A percentile compares a stretch with the other conserved stretches of the same genome.
Conservation (phyloP, 2,797 vertebrate species). For the Malurus leucopterus region DNA sequence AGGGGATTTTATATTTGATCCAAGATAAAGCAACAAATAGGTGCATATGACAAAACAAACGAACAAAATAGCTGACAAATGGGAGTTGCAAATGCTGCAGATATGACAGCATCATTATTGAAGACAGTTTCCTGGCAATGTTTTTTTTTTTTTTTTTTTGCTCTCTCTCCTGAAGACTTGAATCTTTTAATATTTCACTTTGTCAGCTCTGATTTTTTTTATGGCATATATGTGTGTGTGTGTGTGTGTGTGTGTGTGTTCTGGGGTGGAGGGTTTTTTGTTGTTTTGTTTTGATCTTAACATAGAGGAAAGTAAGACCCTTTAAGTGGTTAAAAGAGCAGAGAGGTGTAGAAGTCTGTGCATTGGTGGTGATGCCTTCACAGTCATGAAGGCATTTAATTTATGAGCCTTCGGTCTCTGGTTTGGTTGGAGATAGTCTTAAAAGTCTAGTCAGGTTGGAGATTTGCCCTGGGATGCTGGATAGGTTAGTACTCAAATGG, state of each 20-base stretch:
- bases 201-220: neutral
- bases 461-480: neutral
- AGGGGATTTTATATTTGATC: neutral
- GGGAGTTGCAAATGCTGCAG: neutral
- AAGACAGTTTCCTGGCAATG: neutral
- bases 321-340: neutral
- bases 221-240: neutral
- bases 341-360: neutral
- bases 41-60: neutral
- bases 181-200: neutral
- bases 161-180: neutral
- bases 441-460: neutral
- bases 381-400: neutral
- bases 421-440: neutral
- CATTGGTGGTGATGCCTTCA: neutral
- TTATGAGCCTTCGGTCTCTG: neutral
- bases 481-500: neutral
- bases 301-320: neutral
- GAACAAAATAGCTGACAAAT: neutral
- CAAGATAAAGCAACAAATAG: neutral
- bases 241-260: neutral
- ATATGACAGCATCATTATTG: neutral
- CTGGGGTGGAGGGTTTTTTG: accelerated
- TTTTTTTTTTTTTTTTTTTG: neutral
- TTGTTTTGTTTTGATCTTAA: neutral